Conservation (phyloP, 2,113 vertebrate genomes). For the Daboia siamensis region DNA sequence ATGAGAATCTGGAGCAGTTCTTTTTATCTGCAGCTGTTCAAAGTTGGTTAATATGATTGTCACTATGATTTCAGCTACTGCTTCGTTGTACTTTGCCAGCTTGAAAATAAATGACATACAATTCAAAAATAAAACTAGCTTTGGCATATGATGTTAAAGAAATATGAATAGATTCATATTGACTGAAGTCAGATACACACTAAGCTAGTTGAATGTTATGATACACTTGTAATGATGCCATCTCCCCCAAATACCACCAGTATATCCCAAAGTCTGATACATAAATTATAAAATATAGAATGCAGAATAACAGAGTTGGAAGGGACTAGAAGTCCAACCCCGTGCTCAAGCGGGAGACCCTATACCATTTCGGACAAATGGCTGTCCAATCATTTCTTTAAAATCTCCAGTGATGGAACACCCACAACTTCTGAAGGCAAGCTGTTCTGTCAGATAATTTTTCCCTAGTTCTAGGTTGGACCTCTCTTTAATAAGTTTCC, state of each 20-base stretch:
- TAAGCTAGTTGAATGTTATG: background rate
- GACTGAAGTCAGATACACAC: background rate
- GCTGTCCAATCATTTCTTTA: background rate
- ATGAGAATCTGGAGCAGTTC: constrained; percentile 85
- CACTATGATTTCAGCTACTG: constrained; percentile 82
- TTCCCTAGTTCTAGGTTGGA: background rate
- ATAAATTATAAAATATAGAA: background rate
- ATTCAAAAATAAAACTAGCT: background rate
- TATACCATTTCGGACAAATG: background rate
- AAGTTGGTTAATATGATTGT: constrained; percentile 86
- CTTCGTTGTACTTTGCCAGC: constrained; percentile 82
- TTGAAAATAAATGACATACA: constrained; percentile 52
- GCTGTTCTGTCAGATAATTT: background rate
- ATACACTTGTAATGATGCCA: background rate
- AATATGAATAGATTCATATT: background rate
- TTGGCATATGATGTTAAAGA: background rate
- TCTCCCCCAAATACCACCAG: background rate
- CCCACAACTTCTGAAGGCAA: background rate
- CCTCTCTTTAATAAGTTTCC: background rate
- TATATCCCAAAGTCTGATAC: background rate
- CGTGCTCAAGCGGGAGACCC: background rate
- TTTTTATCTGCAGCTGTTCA: constrained; percentile 79
- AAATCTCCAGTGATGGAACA: background rate
- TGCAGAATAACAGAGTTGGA: background rate
- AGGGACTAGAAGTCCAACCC: background rate